Evolutionary conservation across 2,888 invertebrate genomes (phyloP).

Genomic region (Tryphoninae sp.): DNA sequence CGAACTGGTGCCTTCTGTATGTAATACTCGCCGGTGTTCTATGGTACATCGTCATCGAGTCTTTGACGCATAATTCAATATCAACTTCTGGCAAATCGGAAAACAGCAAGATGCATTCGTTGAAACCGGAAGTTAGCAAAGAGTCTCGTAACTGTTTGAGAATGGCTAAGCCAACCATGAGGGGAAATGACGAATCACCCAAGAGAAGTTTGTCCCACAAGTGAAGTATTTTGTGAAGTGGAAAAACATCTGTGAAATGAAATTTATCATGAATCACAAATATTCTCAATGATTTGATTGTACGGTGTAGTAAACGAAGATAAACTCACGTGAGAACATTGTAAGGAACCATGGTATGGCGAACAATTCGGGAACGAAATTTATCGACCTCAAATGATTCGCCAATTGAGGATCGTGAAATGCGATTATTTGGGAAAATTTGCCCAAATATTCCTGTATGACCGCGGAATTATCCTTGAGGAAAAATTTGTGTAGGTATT

Average conservation of each 20-base stretch:
- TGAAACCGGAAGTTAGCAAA: constrained; percentile 95
- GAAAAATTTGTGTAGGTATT: constrained; percentile 98
- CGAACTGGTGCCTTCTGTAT: constrained; percentile 89
- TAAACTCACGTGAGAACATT: constrained; percentile 96
- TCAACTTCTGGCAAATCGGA: constrained; percentile 99
- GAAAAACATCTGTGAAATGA: constrained; percentile 94
- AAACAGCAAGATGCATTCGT: constrained; percentile 98
- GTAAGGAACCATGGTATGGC: constrained; percentile 99
- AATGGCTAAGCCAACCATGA: constrained; percentile 97
- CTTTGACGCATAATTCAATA: constrained; percentile 94
- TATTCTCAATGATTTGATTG: background rate
- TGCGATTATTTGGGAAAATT: constrained; percentile 97
- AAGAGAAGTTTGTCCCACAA: constrained; percentile 98
- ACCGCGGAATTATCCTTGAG: constrained; percentile 97
- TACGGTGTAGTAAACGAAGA: background rate
- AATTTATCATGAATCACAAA: constrained; percentile 3
- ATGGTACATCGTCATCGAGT: constrained; percentile 92
- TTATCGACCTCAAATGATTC: constrained; percentile 94
- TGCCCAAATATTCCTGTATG: constrained; percentile 98
- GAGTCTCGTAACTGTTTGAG: constrained; percentile 93
- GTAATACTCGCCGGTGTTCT: constrained; percentile 94
- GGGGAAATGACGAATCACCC: constrained; percentile 95
- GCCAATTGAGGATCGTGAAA: constrained; percentile 97
- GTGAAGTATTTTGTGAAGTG: constrained; percentile 98
- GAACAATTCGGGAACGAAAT: constrained; percentile 98